Evolutionary conservation across 2,797 vertebrate genomes (phyloP).

Genomic region (Acanthurus leucopareius): DNA sequence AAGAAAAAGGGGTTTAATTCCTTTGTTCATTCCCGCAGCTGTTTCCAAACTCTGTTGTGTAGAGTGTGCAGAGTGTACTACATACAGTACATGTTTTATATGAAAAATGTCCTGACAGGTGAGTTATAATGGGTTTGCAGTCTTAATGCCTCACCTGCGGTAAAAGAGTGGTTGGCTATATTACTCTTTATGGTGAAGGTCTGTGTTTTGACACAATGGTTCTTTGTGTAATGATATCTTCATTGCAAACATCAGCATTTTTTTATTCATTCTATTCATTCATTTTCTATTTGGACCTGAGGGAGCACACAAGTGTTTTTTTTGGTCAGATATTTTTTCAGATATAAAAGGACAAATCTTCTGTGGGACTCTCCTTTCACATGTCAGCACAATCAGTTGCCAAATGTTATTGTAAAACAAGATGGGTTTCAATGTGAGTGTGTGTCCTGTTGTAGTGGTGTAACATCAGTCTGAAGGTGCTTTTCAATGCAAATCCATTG

Average conservation of each 20-base stretch:
- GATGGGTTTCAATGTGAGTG: conserved; percentile 51
- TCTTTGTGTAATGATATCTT: conserved; percentile 14
- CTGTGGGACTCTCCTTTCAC: conserved; percentile 25
- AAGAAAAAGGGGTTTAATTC: neutral
- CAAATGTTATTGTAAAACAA: conserved; percentile 70
- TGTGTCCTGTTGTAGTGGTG: conserved; percentile 49
- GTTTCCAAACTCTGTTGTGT: conserved; percentile 40
- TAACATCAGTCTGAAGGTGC: conserved; percentile 55
- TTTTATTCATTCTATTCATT: neutral
- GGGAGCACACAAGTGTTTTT: conserved; percentile 32
- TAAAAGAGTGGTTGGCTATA: neutral
- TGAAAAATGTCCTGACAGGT: conserved; percentile 19
- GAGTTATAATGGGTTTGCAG: conserved; percentile 33
- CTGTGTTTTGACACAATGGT: conserved; percentile 6
- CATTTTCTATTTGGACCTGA: conserved; percentile 25
- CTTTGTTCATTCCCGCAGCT: conserved; percentile 17
- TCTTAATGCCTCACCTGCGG: conserved; percentile 34
- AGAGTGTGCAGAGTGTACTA: conserved; percentile 52
- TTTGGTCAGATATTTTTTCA: neutral
- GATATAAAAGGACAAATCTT: conserved; percentile 15
- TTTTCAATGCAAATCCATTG: conserved; percentile 65
- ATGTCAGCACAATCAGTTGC: conserved; percentile 74
- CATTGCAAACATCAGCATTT: conserved; percentile 16
- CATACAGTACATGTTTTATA: conserved; percentile 31
- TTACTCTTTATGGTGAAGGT: neutral